These are phyloP conservation scores for Drosophila vallismaia DNA, from an alignment of 2,888 invertebrate genomes.

Conservation along the genomic window DNA sequence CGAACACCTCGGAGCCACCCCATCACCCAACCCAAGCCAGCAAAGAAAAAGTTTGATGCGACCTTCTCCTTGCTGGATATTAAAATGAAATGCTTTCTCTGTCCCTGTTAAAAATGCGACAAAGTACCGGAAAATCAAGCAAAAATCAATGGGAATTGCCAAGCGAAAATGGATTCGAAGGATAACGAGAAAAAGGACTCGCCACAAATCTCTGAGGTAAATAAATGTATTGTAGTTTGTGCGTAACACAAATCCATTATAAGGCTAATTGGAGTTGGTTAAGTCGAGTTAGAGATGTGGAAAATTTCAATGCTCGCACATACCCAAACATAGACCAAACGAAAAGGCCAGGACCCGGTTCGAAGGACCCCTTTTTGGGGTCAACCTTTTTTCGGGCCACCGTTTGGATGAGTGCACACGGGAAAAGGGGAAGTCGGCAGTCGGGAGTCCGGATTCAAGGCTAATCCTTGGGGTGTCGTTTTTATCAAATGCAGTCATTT, in stretches of 20 bases:
- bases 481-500: constrained; percentile 48
- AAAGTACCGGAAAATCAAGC: constrained; percentile 47
- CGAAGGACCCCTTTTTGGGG: constrained; percentile 14
- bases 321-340: constrained; percentile 11
- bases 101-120: constrained; percentile 58
- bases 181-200: constrained; percentile 12
- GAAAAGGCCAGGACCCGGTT: constrained; percentile 15
- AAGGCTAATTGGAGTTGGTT: constrained; percentile 70
- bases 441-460: constrained; percentile 22
- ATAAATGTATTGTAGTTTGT: constrained; percentile 55
- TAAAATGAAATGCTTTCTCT: constrained; percentile 72
- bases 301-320: constrained; percentile 48
- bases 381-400: constrained; percentile 47
- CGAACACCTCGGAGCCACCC: not conserved
- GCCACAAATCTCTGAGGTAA: constrained; percentile 64
- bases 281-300: constrained; percentile 38
- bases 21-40: constrained; percentile 11
- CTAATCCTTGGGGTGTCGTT: constrained; percentile 59
- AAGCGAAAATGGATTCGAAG: constrained; percentile 19
- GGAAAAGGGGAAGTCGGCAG: not conserved
- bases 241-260: constrained; percentile 77
- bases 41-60: constrained; percentile 25
- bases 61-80: constrained; percentile 56
- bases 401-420: constrained; percentile 55
- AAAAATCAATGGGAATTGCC: constrained; percentile 31